Conservation (phyloP, 2,113 vertebrate species). For the Sus scrofa region T2T-Sscrofa CM000814.6:89320501-89321000, state of each 20-base stretch:
- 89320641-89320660: not conserved
- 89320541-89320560: not conserved
- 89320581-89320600: not conserved
- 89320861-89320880: conserved; percentile 13
- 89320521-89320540: not conserved
- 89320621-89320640: not conserved
- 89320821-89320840: conserved; percentile 37
- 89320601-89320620: not conserved
- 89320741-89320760: not conserved
- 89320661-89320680: not conserved
- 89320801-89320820: not conserved
- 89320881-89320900: conserved; percentile 15
- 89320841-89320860: not conserved
- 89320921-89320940: conserved; percentile 31
- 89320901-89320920: conserved; percentile 28
- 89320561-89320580: not conserved
- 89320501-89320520: not conserved
- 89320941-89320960: not conserved
- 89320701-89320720: conserved; percentile 9
- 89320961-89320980: conserved; percentile 55
- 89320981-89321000: conserved; percentile 52
- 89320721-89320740: not conserved
- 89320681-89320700: not conserved
- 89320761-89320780: not conserved
- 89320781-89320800: not conserved